Evolutionary conservation across 2,797 vertebrate genomes (phyloP).

Genomic region (Coendou prehensilis): DNA sequence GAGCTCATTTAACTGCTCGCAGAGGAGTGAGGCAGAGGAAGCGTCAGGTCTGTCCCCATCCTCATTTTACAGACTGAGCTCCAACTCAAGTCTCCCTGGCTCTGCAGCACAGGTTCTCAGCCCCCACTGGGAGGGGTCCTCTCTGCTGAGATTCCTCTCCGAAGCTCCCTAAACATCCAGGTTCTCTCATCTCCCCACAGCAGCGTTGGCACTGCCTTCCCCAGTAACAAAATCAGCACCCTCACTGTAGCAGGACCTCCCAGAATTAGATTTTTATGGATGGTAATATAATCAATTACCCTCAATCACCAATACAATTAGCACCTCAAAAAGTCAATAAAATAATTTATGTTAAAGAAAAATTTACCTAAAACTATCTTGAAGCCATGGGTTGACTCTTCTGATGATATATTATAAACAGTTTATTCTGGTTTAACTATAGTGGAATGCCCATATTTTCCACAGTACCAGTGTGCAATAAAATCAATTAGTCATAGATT

Average conservation of each 20-base stretch:
- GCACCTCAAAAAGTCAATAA: slow-evolving; percentile 13
- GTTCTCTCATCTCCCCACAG: neutral
- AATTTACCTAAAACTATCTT: neutral
- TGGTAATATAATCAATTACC: neutral
- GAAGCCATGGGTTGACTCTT: neutral
- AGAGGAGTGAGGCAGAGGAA: no score
- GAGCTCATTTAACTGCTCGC: neutral
- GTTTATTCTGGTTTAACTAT: neutral
- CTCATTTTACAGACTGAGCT: neutral
- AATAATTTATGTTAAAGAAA: slow-evolving; percentile 31
- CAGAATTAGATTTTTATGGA: neutral
- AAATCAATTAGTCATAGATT: neutral
- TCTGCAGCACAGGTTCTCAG: neutral
- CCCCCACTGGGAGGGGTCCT: no score
- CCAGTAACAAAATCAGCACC: neutral
- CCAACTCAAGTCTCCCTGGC: neutral
- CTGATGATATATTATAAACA: neutral
- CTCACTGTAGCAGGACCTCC: neutral
- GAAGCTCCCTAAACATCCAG: neutral
- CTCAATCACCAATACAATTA: neutral
- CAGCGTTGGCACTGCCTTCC: neutral
- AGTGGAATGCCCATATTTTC: neutral
- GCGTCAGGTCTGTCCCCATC: neutral
- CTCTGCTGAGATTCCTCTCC: no score
- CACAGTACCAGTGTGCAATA: neutral